phyloP scores from a whole-genome alignment of 2,113 vertebrate genomes.

The Phrynosoma blainvillii region DNA sequence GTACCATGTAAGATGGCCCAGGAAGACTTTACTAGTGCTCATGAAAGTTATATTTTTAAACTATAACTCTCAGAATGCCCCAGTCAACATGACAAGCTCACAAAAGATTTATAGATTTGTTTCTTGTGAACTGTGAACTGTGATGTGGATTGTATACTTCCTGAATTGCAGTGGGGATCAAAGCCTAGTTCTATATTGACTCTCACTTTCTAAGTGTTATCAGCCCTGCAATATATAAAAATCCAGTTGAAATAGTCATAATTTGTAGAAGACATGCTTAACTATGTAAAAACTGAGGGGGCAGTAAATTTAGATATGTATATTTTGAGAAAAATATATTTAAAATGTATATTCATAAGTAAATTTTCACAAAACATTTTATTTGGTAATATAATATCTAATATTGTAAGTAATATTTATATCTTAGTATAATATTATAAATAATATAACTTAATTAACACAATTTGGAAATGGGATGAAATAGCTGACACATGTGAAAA shows the following conservation, averaged over 20 bases:
- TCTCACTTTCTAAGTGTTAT: neutral
- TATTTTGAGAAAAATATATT: neutral
- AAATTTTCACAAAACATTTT: neutral
- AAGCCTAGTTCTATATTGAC: neutral
- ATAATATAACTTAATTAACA: neutral
- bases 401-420: neutral
- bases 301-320: neutral
- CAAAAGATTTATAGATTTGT: neutral
- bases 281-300: neutral
- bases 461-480: neutral
- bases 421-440: neutral
- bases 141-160: neutral
- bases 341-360: neutral
- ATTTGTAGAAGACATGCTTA: neutral
- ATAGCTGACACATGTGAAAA: neutral
- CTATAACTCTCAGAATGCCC: too few relatives aligned
- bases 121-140: neutral
- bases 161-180: neutral
- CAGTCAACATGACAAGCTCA: too few relatives aligned
- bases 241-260: neutral
- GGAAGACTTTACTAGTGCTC: too few relatives aligned
- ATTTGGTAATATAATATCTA: neutral
- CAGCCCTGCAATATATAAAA: neutral
- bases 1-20: too few relatives aligned
- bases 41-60: too few relatives aligned